These are phyloP conservation scores for Scartelaos histophorus DNA, from an alignment of 2,113 vertebrate species.

Conservation along the genomic window DNA sequence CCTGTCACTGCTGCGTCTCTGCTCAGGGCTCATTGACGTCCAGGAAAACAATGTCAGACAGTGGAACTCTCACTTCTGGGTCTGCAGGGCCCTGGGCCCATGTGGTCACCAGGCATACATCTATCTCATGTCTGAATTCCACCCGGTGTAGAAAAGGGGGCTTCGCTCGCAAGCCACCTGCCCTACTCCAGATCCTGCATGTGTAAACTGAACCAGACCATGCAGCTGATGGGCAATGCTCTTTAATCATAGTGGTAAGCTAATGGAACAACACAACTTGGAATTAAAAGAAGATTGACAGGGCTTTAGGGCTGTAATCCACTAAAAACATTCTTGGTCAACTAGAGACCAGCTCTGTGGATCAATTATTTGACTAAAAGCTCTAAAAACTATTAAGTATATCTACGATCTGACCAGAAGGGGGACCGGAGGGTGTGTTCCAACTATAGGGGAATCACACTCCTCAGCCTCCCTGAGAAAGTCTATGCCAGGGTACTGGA, in stretches of 20 bases:
- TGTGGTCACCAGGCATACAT: slow-evolving; percentile 65
- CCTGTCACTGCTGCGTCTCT: slow-evolving; percentile 60
- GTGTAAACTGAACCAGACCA: slow-evolving; percentile 50
- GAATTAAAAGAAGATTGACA: slow-evolving; percentile 32
- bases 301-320: neutral
- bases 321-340: too few relatives aligned
- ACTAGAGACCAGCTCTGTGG: too few relatives aligned
- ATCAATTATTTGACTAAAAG: too few relatives aligned
- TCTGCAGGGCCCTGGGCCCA: slow-evolving; percentile 36
- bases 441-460: too few relatives aligned
- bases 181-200: slow-evolving; percentile 32
- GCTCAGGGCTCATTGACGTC: slow-evolving; percentile 61
- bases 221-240: slow-evolving; percentile 56
- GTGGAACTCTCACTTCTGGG: slow-evolving; percentile 57
- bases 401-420: too few relatives aligned
- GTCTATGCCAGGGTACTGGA: too few relatives aligned
- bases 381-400: too few relatives aligned
- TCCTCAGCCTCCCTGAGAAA: too few relatives aligned
- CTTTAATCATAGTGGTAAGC: slow-evolving; percentile 63
- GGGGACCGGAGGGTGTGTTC: too few relatives aligned
- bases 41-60: slow-evolving; percentile 77
- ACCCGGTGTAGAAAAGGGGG: slow-evolving; percentile 21
- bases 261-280: slow-evolving; percentile 55
- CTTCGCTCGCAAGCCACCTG: slow-evolving; percentile 55
- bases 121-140: slow-evolving; percentile 38